These are phyloP conservation scores for Achatina immaculata DNA, from an alignment of 1,140 invertebrate species.

Conservation along the genomic window DNA sequence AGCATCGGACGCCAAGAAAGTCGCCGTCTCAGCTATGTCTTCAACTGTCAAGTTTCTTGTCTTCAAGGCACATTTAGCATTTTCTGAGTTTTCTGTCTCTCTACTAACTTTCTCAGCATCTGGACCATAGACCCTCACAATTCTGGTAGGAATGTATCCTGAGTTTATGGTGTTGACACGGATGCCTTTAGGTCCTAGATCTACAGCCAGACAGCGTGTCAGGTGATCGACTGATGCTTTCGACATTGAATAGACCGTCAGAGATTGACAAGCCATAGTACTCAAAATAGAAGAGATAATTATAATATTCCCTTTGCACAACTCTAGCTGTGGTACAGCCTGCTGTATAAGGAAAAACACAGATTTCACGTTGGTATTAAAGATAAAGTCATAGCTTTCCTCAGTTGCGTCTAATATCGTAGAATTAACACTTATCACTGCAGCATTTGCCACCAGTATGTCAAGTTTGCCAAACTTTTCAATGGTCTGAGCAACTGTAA, in stretches of 20 bases:
- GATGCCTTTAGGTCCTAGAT: background rate
- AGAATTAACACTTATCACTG: background rate
- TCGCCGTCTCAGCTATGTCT: background rate
- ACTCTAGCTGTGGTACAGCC: conserved; percentile 7
- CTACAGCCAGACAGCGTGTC: background rate
- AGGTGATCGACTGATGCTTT: background rate
- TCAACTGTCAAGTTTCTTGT: background rate
- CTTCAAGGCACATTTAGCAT: background rate
- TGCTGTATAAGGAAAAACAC: conserved; percentile 19
- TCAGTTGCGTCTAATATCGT: background rate
- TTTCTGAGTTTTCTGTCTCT: background rate
- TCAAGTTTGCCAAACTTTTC: conserved; percentile 8
- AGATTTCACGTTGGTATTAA: conserved; percentile 1
- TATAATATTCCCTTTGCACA: conserved; percentile 1
- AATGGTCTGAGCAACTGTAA: background rate
- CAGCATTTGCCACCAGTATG: background rate
- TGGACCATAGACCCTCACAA: background rate
- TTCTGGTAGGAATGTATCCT: background rate
- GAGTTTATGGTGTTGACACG: background rate
- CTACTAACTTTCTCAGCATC: background rate
- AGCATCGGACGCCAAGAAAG: conserved; percentile 21
- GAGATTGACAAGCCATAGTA: background rate
- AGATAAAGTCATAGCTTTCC: background rate
- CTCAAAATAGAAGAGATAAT: background rate
- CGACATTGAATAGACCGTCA: background rate